phyloP scores from a whole-genome alignment of 2,113 vertebrate species.

The Erythrocercus mccallii region DNA sequence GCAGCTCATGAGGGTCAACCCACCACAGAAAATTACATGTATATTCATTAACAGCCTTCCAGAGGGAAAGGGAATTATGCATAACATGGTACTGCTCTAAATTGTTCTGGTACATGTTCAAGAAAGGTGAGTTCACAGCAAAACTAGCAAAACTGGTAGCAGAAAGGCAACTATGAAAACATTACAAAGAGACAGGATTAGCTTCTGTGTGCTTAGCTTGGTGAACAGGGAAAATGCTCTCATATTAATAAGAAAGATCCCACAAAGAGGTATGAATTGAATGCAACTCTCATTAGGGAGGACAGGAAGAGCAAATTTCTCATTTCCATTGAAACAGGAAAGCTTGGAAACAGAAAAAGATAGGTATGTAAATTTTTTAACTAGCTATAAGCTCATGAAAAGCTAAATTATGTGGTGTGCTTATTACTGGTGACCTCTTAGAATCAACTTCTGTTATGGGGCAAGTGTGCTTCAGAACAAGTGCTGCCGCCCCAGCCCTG shows the following conservation, averaged over 20 bases:
- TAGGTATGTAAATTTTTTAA: neutral
- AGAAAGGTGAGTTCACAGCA: accelerated
- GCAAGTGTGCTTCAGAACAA: accelerated
- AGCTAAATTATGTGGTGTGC: neutral
- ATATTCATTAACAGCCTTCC: neutral
- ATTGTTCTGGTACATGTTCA: neutral
- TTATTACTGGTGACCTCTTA: neutral
- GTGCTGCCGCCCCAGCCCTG: neutral
- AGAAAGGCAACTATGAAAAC: neutral
- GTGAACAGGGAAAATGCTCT: neutral
- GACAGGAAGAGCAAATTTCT: neutral
- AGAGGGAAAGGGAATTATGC: neutral
- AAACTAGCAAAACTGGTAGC: neutral
- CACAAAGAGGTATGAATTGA: neutral
- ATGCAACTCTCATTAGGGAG: neutral
- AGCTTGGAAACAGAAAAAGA: neutral
- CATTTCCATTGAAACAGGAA: neutral
- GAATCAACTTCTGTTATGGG: neutral
- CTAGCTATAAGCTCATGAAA: neutral
- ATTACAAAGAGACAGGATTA: neutral
- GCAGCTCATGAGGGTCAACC: neutral
- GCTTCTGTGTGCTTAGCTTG: neutral
- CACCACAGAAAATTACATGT: neutral
- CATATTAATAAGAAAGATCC: neutral
- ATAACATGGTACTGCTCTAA: neutral